Base-by-base conservation (phyloP, 2,113 vertebrate species). In the Zosterops hypoxanthus region DNA sequence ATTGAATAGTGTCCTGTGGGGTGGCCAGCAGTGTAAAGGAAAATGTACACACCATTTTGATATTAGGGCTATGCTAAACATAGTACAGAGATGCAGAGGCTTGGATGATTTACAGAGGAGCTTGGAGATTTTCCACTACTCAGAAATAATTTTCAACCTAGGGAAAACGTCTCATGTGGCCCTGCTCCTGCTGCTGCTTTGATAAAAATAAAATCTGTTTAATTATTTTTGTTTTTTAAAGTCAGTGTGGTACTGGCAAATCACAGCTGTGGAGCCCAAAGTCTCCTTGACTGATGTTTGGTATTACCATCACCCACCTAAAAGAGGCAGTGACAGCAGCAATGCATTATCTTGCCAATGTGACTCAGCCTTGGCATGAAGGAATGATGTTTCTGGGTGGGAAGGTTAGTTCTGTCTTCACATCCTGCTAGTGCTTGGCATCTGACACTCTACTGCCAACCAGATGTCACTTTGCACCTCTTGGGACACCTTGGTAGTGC, bases 81-180 rank as follows among this genome's bases (percentile, higher is more conserved):
- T 78, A 94, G 90, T 34, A 33, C 61, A 71, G 44, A 87, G 47
- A 81, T 77, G 42, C 29, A 79, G 56, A 84, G 24, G n/a, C 22
- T 52, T 28, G 50, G 39, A 72, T 88, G 73, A 81, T 94, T 94
- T 91, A 92, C 85, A 86, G 77, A 79, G 42, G 20, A 68, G 47
- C 18, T 20, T 57, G 83, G 56, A 86, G 59, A 90, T 90, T 96
- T 97, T 96, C 55, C 65, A 88, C 47, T 80, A 66, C 47, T 73
- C 73, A 80, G 33, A 93, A 92, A 76, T 55, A 0, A 73, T 82
- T 92, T 88, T 86, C 88, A 90, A 19, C 18, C 9, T 56, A 81
- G 34, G 24, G 36, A 88, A 89, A 88, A 73, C 2, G 7, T 91
- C 59, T 82, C 39, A 76, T 26, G 39, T 63, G 39, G 42, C 55